Base-by-base conservation (phyloP, 2,113 vertebrate genomes). In the Poicephalus gulielmi region DNA sequence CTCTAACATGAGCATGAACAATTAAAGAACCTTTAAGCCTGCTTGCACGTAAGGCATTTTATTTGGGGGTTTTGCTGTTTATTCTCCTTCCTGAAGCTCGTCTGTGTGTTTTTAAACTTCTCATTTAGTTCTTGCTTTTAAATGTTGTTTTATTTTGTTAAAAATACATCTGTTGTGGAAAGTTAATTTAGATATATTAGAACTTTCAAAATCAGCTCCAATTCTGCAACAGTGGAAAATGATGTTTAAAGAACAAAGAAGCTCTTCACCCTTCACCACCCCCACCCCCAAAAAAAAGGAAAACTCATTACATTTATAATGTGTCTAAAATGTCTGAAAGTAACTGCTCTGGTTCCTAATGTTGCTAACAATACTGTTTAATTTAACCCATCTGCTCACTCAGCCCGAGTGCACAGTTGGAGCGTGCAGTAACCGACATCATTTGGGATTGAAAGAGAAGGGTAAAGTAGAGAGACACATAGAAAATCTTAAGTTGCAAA, bases 301-400 rank as follows among this genome's bases (percentile, higher is more conserved):
- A 24, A 76, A 46, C 63, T 92, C 83, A 89, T 95, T 93, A 27
- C 59, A 90, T 96, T 87, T 95, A 53, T 91, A 95, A 76, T 80
- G 73, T 90, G 94, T 78, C 64, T 80, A 60, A 92, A 94, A 88
- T 95, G 76, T 93, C 80, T 95, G 88, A 88, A 95, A 96, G 84
- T 52, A 85, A 94, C 92, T 95, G 93, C 71, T 88, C 78, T 52
- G 57, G 75, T 64, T 80, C 69, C 94, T 96, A 44, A 80, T 95
- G 92, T 76, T 82, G 53, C 87, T 95, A 81, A 74, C 86, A 76
- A 62, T 95, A 8, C 87, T 90, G 76, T 90, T 96, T 88, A 83
- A 92, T 94, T 93, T 95, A 91, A 76, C 75, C 92, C 94, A 78
- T 95, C 97, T 97, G 95, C 87, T 97, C 82, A 4, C 76, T 79